Evolutionary conservation across 2,113 vertebrate genomes (phyloP), one percentile per base, ranked within the genome.

Genomic region (Tiliqua scincoides): DNA sequence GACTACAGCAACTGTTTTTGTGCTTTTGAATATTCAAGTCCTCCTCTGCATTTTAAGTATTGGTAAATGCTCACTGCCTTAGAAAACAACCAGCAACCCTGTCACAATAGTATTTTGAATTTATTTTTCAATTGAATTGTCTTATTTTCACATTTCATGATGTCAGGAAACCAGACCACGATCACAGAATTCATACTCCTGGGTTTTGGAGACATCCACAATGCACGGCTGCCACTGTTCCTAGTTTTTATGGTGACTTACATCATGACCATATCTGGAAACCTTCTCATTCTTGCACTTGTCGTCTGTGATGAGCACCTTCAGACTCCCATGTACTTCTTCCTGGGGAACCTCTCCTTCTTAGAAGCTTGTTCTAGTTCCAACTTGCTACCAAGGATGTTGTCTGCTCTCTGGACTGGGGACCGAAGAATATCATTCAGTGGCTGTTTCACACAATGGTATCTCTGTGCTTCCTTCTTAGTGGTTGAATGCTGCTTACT

Each of bases 241-340:
- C 43, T 80, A n/a, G 14, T 77, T 65, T 90, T 93, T n/a, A 6
- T 83, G 30, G 25, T 63, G 48, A 88, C 91, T 0, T 95, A 93
- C 6, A 18, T 91, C 21, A 82, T 87, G 12, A 89, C 89, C 0
- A 0, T 93, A 30, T 70, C 91, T n/a, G 91, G 92, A n/a, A 95
- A 94, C 30, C 71, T 73, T 18, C 77, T 95, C 48, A 81, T 92
- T 9, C 67, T 93, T 35, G 62, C 88, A 65, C 83, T 88, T 23
- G 25, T 93, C 52, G 91, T 91, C 73, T 89, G 20, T 37, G 92
- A 93, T 23, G 63, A 71, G 17, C 84, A n/a, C 27, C 91, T 92
- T 25, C 90, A 95, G 84, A 91, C 67, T 1, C 94, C 92, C 57
- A 92, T 93, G 93, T 92, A 93, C 89, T 88, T 95, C 67, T 88